Percentiles rank a stretch among this genome's conserved stretches.
phyloP scores from a whole-genome alignment of 2,888 invertebrate species.

The Girardia tigrina region DNA sequence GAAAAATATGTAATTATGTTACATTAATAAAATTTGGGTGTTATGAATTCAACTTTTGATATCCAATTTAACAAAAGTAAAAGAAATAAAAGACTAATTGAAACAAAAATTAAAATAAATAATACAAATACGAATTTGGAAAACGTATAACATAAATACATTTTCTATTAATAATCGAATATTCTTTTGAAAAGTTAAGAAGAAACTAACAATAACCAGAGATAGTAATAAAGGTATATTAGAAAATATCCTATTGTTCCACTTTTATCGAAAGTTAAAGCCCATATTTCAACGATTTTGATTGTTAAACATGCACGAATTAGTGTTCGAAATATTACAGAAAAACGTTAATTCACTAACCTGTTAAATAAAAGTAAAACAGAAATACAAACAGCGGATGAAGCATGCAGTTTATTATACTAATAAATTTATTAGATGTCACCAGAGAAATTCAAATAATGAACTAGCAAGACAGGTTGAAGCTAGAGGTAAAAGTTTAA shows the following conservation, averaged over 20 bases:
- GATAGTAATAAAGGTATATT: too few species aligned
- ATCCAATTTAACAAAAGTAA: too few species aligned
- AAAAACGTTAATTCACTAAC: neutral
- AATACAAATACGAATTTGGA: too few species aligned
- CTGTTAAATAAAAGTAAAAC: neutral
- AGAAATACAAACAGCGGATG: slow-evolving; percentile 19
- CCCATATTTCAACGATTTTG: neutral
- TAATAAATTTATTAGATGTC: neutral
- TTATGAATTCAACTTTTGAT: too few species aligned
- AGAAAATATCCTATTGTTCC: slow-evolving; percentile 18
- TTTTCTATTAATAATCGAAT: too few species aligned
- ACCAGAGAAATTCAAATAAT: neutral
- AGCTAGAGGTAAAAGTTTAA: neutral
- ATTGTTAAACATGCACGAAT: neutral
- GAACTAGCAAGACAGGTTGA: slow-evolving; percentile 20
- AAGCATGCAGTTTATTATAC: neutral
- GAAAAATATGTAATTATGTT: too few species aligned
- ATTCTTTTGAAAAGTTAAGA: too few species aligned
- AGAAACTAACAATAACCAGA: too few species aligned
- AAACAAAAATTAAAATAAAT: too few species aligned
- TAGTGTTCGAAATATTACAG: neutral
- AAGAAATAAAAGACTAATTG: too few species aligned
- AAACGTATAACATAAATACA: too few species aligned
- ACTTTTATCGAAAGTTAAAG: neutral
- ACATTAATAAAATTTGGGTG: too few species aligned